phyloP scores from a whole-genome alignment of 2,888 invertebrate species.

The Margaritifera margaritifera region DNA sequence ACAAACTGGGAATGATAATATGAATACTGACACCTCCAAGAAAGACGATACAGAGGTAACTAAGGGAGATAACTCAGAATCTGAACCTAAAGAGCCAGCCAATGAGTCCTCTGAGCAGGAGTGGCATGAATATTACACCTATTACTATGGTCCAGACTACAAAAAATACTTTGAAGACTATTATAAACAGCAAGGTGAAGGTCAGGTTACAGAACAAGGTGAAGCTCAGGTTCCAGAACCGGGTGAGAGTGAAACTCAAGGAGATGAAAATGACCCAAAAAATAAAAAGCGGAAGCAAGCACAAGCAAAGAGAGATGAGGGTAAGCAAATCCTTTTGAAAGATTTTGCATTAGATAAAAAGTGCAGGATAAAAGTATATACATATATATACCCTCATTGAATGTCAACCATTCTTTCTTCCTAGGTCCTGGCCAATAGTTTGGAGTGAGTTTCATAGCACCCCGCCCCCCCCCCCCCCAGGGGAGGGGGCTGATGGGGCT shows the following conservation, averaged over 20 bases:
- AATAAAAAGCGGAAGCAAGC: conserved; percentile 10
- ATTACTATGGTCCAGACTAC: conserved; percentile 58
- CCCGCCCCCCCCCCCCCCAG: too few species aligned
- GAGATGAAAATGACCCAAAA: conserved; percentile 20
- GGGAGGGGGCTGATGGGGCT: too few species aligned
- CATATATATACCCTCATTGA: too few species aligned
- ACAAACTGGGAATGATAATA: background rate
- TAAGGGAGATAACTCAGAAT: conserved; percentile 8
- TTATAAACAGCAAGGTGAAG: conserved; percentile 21
- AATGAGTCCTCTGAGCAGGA: background rate
- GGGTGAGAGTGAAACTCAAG: conserved; percentile 7
- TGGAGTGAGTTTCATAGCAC: too few species aligned
- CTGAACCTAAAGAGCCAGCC: conserved; percentile 3
- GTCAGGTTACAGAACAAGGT: conserved; percentile 10
- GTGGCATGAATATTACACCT: conserved; percentile 49
- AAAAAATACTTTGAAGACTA: conserved; percentile 45
- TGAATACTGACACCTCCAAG: background rate
- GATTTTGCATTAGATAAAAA: too few species aligned
- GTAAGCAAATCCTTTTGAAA: conserved; percentile 27
- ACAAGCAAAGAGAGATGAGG: conserved; percentile 22
- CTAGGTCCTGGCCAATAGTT: too few species aligned
- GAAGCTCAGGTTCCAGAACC: conserved; percentile 14
- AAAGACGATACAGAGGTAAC: conserved; percentile 5
- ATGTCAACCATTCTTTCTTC: too few species aligned
- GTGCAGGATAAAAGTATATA: too few species aligned